Evolutionary conservation across 64 coral and sea anemone genomes (phyloP), one percentile per base, ranked within the genome.

Genomic region (Stylophora pistillata): DNA sequence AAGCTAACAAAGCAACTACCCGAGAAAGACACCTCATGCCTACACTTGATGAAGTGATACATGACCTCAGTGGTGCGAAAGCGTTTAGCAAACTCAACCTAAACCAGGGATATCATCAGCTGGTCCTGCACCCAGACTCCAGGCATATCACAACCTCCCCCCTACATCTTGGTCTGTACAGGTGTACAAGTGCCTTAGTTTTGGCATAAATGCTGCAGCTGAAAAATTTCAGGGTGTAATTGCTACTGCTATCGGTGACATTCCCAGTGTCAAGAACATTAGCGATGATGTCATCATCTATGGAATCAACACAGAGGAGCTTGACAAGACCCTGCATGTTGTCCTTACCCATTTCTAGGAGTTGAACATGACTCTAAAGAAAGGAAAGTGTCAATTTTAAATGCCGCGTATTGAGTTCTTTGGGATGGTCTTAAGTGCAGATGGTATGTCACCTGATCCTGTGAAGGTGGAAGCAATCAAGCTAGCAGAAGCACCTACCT

Each of bases 261-360:
- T 92, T 80, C 76, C 74, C 23, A 77, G 79, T 81, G 81, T 30
- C 33, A 86, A 86, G 61, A 92, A 92, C 74, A 92, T 92, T 34
- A 79, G 74, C 72, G 86, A 88, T 76, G 86, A 76, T 76, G 74
- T 53, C 56, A 79, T 86, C 30, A 32, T 92, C 74, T 86, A 78
- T 74, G 82, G 73, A 31, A 13, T 23, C 4, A 92, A 86, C 26
- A 20, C 13, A 28, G 64, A 85, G 27, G 90, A 79, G 31, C 90
- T 86, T 69, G 74, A 92, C 62, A 86, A 79, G 55, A 73, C 73
- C 55, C 47, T 91, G n/a, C 72, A 71, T 5, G 57, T 18, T n/a
- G 82, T 92, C 18, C 68, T 92, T 13, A 71, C 75, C 29, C 74
- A 84, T 15, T 72, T 87, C 25, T 34, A 87, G 47, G 76, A 92